Evolutionary conservation across 2,113 vertebrate genomes (phyloP), one percentile per base, ranked within the genome.

Genomic region (Eptatretus burgeri): DNA sequence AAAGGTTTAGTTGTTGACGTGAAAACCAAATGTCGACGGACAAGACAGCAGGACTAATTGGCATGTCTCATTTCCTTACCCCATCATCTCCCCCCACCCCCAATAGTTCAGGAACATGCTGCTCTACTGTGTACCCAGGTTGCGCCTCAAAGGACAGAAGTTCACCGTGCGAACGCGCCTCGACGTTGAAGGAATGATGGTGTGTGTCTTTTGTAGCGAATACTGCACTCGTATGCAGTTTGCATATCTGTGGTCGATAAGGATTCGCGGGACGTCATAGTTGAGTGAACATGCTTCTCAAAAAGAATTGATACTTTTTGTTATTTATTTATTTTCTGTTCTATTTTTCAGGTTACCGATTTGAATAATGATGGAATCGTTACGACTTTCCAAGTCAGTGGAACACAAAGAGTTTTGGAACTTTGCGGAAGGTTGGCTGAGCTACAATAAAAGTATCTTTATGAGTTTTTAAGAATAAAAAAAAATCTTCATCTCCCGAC

Each of bases 151-250:
- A 66, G 91, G 91, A 60, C 88, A 95, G 76, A 96, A 95, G 74
- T 94, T 94, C 75, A 95, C 88, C 2, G 86, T 96, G 67, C 76
- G 88, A 64, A 85, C 91, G 73, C 81, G 82, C 74, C 87, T 96
- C 64, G 83, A 96, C 74, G 85, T 96, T 51, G 82, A 83, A 2
- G 86, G 78, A 70, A 77, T 96, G 72, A 84, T 91, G 88, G 88
- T 96, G 68, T 19, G 78, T 71, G 56, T 60, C 20, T 11, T 10
- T 41, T 41, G 27, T 41, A 41, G 3, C 27, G 27, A 41, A 5
- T 41, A 41, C 7, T 41, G 27, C 27, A 41, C 27, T 41, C 27
- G n/a, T n/a, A n/a, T n/a, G n/a, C n/a, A n/a, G n/a, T 41, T 41
- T 41, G 27, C 7, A 41, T 7, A 41, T 7, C 27, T 41, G 27